Evolutionary conservation across 1,140 invertebrate species (phyloP), one percentile per base, ranked within the genome.

Genomic region (Drosophila paulistorum): DNA sequence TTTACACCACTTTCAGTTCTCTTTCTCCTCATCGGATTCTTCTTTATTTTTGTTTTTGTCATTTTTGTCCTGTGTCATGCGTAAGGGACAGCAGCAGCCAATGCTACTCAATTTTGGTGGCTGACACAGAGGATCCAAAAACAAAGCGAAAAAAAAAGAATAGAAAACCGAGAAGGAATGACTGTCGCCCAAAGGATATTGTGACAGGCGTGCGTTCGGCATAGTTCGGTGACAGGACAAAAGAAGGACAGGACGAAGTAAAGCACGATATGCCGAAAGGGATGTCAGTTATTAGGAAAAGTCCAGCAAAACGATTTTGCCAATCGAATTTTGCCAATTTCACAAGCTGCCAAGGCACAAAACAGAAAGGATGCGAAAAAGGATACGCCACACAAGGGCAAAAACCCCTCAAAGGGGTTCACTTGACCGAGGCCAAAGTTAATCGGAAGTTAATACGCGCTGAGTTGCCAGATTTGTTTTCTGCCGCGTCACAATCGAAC

Each of bases 371-470:
- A 57, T 57, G 48, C 39, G 17, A 39, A 39, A 39, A 39, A 39
- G 37, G 45, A 51, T 51, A 51, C 45, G 37, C 37, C 3, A 23
- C 45, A 39, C 10, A 39, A 13, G 45, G 45, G 17, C 9, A 23
- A 51, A n/a, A 51, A n/a, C 54, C 58, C 51, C 35, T 11, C 39
- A 71, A 86, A 83, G 77, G 80, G 80, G 77, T 87, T 78, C 79
- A 84, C 77, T 89, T 80, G 83, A 89, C 80, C 85, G 80, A 17
- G 45, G 65, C 63, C 80, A 89, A 81, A 87, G 84, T 87, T 87
- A 87, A 87, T 87, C 84, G 84, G 77, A 87, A 89, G 84, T 87
- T 87, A 87, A 87, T 87, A 89, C 84, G 77, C 79, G 66, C 84
- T 87, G 83, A 87, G 84, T 87, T 77, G 83, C 83, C 83, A 87